Conservation (phyloP, 2,797 vertebrate genomes). For the Halcyon smyrnensis region DNA sequence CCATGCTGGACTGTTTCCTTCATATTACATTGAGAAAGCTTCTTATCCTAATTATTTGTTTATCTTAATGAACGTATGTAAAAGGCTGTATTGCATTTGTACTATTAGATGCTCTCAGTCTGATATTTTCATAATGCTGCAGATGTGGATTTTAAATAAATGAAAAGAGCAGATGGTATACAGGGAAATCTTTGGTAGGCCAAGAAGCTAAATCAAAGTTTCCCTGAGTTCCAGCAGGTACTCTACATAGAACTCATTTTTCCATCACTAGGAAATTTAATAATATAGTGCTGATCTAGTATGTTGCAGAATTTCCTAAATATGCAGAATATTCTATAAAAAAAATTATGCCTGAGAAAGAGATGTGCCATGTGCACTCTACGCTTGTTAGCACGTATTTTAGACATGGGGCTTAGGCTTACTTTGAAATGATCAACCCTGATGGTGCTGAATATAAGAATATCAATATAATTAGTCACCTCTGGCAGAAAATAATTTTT, state of each 20-base stretch:
- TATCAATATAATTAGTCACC: conserved; percentile 45
- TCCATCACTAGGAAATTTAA: not conserved
- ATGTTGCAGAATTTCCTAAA: not conserved
- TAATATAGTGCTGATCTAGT: not conserved
- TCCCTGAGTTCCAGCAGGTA: not conserved
- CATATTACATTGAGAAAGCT: not conserved
- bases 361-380: not conserved
- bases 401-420: not conserved
- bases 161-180: conserved; percentile 4
- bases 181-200: conserved; percentile 17
- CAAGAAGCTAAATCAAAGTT: conserved; percentile 34
- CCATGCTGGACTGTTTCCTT: not conserved
- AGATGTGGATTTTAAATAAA: conserved; percentile 37
- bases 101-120: not conserved
- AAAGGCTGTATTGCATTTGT: not conserved
- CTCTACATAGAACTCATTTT: not conserved
- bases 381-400: not conserved
- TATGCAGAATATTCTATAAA: not conserved
- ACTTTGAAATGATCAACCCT: conserved; percentile 19
- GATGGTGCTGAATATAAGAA: conserved; percentile 33
- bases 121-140: conserved; percentile 25
- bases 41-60: conserved; percentile 38
- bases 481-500: conserved; percentile 38
- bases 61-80: not conserved
- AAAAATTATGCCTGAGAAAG: not conserved